Base-by-base conservation (phyloP, 2,113 vertebrate species). In the Otocyon megalotis region DNA sequence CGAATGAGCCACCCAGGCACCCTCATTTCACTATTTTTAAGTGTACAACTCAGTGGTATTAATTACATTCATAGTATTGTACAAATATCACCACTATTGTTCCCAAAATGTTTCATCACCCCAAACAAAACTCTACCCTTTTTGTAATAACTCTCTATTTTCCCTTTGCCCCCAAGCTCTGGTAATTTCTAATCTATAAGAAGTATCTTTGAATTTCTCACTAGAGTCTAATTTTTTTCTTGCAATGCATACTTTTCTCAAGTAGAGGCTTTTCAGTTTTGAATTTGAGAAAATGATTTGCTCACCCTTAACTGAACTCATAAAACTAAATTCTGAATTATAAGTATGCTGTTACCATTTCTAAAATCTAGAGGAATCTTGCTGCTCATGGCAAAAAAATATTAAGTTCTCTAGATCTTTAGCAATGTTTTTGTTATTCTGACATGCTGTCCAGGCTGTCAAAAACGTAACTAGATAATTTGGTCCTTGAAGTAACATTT, bases 391-490 rank as follows among this genome's bases (percentile, higher is more conserved):
- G 80, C n/a, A 67, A 83, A 83, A 96, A 97, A 93, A 62, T 96
- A 58, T 56, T 69, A 32, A 81, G 9, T 19, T 92, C 62, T 95
- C 84, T 62, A 86, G 35, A 89, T 85, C 48, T 60, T 90, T 85
- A 69, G 26, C 43, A 91, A 11, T 37, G 30, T 35, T 97, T 98
- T 85, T 95, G 30, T 93, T 85, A 88, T 96, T 97, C 85, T 48
- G 69, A 96, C 69, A 84, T 87, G 37, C 85, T 94, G 53, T 86
- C 77, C 4, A 3, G 92, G 22, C 43, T 97, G 94, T 97, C 95
- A 96, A 85, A 97, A 97, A 71, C 60, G 14, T 88, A 84, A 65
- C 97, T 94, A 97, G 86, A 28, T 95, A 96, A 96, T 97, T 90
- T 97, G 7, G 3, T 97, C 65, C 88, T 81, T 89, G 65, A 88